These are phyloP conservation scores for Sinopyrophorus schimmeli DNA, from an alignment of 2,888 invertebrate species.

Conservation along the genomic window DNA sequence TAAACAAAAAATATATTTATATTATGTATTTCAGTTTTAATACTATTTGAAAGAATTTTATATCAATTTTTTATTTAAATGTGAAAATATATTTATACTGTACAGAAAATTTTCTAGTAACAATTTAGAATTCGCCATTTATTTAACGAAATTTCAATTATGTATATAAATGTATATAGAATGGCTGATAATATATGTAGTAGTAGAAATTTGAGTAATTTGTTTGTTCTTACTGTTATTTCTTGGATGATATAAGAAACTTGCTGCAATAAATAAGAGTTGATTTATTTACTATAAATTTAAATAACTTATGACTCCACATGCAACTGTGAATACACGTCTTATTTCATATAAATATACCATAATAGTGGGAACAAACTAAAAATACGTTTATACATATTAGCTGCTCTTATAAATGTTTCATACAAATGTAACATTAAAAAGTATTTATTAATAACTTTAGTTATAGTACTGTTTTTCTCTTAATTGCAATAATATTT, in stretches of 20 bases:
- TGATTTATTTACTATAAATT: neutral
- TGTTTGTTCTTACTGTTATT: conserved; percentile 13
- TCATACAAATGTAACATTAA: conserved; percentile 25
- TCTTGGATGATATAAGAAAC: neutral
- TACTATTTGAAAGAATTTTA: conserved; percentile 29
- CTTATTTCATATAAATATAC: neutral
- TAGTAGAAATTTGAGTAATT: conserved; percentile 17
- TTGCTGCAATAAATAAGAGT: neutral
- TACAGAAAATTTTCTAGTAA: conserved; percentile 32
- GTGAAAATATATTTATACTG: conserved; percentile 39
- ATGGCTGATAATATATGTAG: conserved; percentile 10
- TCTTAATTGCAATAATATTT: conserved; percentile 10
- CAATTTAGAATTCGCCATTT: conserved; percentile 25
- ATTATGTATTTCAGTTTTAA: conserved; percentile 23
- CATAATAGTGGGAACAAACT: conserved; percentile 7
- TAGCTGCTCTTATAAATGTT: conserved; percentile 28
- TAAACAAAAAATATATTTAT: conserved; percentile 18
- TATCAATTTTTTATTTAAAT: conserved; percentile 36
- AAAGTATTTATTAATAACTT: conserved; percentile 28
- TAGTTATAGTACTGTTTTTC: conserved; percentile 9
- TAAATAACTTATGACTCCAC: neutral
- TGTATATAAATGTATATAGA: conserved; percentile 27
- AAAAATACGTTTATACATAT: conserved; percentile 10
- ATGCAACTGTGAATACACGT: neutral
- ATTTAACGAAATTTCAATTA: conserved; percentile 24